Conservation (phyloP, 23 tunicate species). For the Ascidia mentula region DNA sequence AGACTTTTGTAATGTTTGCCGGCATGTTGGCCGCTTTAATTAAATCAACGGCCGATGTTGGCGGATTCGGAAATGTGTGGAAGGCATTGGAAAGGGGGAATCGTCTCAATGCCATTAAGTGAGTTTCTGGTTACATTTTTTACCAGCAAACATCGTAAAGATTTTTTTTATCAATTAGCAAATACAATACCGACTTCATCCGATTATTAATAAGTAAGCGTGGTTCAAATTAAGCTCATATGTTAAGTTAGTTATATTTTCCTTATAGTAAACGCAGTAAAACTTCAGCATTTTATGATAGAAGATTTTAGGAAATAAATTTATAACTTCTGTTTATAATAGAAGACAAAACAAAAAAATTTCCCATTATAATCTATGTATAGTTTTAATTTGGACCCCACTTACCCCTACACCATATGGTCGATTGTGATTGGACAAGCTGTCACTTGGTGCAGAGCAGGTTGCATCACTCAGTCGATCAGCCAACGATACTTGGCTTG, state of each 20-base stretch:
- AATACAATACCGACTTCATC: too few relatives aligned
- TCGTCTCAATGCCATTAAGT: slow-evolving; percentile 45
- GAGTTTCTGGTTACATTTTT: neutral
- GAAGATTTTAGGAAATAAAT: too few relatives aligned
- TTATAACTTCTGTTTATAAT: too few relatives aligned
- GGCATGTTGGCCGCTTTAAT: slow-evolving; percentile 40
- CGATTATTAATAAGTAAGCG: too few relatives aligned
- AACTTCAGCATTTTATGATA: too few relatives aligned
- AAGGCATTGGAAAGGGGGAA: slow-evolving; percentile 44
- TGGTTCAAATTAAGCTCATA: too few relatives aligned
- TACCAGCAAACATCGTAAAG: too few relatives aligned
- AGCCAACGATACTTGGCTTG: slow-evolving; percentile 22
- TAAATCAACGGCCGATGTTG: slow-evolving; percentile 17
- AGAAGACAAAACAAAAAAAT: too few relatives aligned
- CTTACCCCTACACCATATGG: neutral
- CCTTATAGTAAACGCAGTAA: too few relatives aligned
- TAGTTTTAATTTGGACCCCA: slow-evolving; percentile 17
- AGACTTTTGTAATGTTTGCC: slow-evolving; percentile 44
- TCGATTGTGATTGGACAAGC: neutral
- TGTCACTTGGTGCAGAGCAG: neutral
- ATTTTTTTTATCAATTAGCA: too few relatives aligned
- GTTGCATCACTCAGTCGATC: slow-evolving; percentile 12
- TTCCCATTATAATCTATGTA: too few relatives aligned
- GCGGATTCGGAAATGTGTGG: slow-evolving; percentile 43
- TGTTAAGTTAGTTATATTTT: too few relatives aligned